A percentile compares a stretch with the other conserved stretches of the same genome.
phyloP scores from a whole-genome alignment of 2,113 vertebrate genomes.

The Hemibagrus wyckioides region DNA sequence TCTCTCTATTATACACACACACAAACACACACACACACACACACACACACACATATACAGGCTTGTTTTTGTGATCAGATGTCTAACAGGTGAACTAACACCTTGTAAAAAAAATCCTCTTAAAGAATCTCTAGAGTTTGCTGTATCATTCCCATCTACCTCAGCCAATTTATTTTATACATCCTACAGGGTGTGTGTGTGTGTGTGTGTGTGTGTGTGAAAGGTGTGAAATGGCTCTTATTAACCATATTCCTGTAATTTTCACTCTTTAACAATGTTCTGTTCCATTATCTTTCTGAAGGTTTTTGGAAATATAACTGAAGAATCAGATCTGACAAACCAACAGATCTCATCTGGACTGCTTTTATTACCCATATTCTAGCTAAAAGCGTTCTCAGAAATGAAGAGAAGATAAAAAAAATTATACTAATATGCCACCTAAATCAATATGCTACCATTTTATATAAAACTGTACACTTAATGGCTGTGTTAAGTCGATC shows the following conservation, averaged over 20 bases:
- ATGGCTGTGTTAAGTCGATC: not conserved
- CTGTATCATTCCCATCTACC: not conserved
- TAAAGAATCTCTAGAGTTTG: not conserved
- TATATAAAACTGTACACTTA: not conserved
- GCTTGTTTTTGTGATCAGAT: slow-evolving; percentile 25
- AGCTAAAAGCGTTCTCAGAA: not conserved
- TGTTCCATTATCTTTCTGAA: not conserved
- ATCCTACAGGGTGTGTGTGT: not conserved
- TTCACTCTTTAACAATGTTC: not conserved
- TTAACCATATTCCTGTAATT: not conserved
- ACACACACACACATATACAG: not conserved
- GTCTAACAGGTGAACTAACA: not conserved
- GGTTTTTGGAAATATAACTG: not conserved
- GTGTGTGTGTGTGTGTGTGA: slow-evolving; percentile 9
- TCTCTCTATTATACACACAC: not conserved
- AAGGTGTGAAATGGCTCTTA: not conserved
- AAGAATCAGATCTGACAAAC: not conserved
- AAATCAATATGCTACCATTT: not conserved
- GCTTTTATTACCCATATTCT: not conserved
- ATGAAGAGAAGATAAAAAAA: not conserved
- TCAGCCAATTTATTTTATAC: not conserved
- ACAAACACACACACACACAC: not conserved
- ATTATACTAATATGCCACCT: not conserved
- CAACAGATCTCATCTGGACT: not conserved
- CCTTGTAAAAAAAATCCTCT: not conserved